Evolutionary conservation across 2,888 invertebrate genomes (phyloP).

Genomic region (Cheilosia vernalis): DNA sequence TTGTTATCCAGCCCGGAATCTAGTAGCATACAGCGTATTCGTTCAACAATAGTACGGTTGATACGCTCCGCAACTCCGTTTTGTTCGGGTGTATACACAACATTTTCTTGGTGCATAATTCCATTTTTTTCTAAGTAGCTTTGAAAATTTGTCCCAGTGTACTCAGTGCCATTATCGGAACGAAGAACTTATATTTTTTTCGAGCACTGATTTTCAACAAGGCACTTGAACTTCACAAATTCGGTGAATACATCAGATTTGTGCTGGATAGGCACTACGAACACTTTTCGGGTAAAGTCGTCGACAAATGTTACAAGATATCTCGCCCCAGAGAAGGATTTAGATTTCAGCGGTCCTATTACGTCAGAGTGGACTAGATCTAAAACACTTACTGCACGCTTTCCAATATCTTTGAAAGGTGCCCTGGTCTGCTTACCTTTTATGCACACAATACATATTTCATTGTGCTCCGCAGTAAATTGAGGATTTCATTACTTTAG

Average conservation of each 20-base stretch:
- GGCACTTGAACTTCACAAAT: constrained; percentile 71
- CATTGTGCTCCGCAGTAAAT: constrained; percentile 35
- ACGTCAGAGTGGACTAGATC: constrained; percentile 80
- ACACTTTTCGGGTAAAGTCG: constrained; percentile 74
- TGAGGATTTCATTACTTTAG: constrained; percentile 34
- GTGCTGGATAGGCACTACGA: constrained; percentile 53
- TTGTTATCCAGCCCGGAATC: constrained; percentile 26
- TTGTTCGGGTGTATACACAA: constrained; percentile 74
- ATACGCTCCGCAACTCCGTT: constrained; percentile 73
- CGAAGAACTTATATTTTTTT: constrained; percentile 68
- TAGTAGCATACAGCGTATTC: constrained; percentile 68
- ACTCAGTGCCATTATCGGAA: constrained; percentile 73
- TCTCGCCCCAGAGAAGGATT: constrained; percentile 78
- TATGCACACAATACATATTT: constrained; percentile 74
- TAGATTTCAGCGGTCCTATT: constrained; percentile 79
- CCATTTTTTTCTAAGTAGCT: constrained; percentile 75
- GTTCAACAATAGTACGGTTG: constrained; percentile 73
- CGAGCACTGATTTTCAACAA: constrained; percentile 74
- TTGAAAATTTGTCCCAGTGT: constrained; percentile 4
- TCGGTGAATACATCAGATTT: constrained; percentile 73
- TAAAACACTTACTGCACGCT: constrained; percentile 74
- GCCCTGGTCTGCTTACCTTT: constrained; percentile 76
- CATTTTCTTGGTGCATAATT: constrained; percentile 70
- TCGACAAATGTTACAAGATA: constrained; percentile 81
- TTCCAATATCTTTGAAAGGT: constrained; percentile 70